Base-by-base conservation (phyloP, 2,888 invertebrate genomes). In the Lucinisca nassula region DNA sequence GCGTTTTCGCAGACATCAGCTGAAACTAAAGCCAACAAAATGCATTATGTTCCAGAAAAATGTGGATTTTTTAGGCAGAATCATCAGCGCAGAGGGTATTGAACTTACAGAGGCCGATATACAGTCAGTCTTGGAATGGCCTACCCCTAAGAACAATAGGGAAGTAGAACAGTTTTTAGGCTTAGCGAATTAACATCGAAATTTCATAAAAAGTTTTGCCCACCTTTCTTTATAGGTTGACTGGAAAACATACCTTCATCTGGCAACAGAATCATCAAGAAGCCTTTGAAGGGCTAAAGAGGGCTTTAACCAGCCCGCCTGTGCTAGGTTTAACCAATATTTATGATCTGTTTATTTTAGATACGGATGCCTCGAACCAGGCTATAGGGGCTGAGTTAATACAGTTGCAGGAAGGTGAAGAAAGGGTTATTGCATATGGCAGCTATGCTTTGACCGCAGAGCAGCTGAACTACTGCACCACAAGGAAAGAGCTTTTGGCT, bases 401-500 rank as follows among this genome's bases (percentile, higher is more conserved):
- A 17, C 67, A 67, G 67, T 17, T 67, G 17, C 67, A 67, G 21
- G 35, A 35, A 1, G 67, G 67, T 12, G 67, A 67, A 32, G 67
- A 67, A 21, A 4, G 67, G 0, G 67, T 67, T 17, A 67, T 67
- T 67, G 67, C 67, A 2, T 67, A 67, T 67, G 67, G 67, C 2
- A 67, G 67, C n/a, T 67, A 67, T 35, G 21, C 67, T 67, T 21
- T 67, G 6, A 35, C 67, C 6, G 35, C 67, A 32, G 67, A 67
- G 24, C 67, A 67, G 67, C 32, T 67, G 35, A 67, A 67, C 21
- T 67, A 67, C 17, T 67, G 67, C 67, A 67, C 67, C 10, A 67
- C 67, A 4, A 21, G 67, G 35, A 67, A 67, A 35, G 67, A 67
- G 6, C 35, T 67, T 17, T 24, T 67, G 1, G 67, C 67, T 35